Conservation (phyloP, 2,113 vertebrate genomes). For the Sus scrofa region T2T-Sscrofa CM000820.6:81894001-81894500, state of each 20-base stretch:
- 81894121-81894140: background rate
- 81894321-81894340: background rate
- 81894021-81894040: background rate
- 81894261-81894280: slow-evolving; percentile 17
- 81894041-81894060: background rate
- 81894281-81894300: background rate
- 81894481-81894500: background rate
- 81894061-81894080: background rate
- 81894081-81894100: background rate
- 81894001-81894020: background rate
- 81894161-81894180: background rate
- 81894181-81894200: slow-evolving; percentile 25
- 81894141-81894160: slow-evolving; percentile 3
- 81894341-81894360: slow-evolving; percentile 27
- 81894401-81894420: slow-evolving; percentile 1
- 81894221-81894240: background rate
- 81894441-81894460: background rate
- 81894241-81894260: background rate
- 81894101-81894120: background rate
- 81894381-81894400: slow-evolving; percentile 25
- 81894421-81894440: slow-evolving; percentile 17
- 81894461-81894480: background rate
- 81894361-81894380: background rate
- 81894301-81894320: slow-evolving; percentile 13
- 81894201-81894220: slow-evolving; percentile 8